Base-by-base conservation (phyloP, 2,888 invertebrate species). In the Pemphredon lugubris region DNA sequence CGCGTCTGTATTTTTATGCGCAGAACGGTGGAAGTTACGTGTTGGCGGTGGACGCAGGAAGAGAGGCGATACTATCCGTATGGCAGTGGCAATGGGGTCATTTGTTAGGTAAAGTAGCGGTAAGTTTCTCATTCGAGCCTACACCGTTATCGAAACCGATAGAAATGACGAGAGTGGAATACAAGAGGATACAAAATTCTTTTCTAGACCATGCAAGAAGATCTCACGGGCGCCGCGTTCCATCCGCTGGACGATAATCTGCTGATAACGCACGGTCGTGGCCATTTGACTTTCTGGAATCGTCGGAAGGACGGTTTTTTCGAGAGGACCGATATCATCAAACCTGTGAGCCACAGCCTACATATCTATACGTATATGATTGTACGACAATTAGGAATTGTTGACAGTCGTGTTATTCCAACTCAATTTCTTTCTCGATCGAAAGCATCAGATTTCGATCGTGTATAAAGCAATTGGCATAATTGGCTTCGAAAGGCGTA, bases 31-130 rank as follows among this genome's bases (percentile, higher is more conserved):
- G 97, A 13, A 96, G 96, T 87, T 96, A 96, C 88, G 95, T 98
- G 44, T 88, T 97, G 79, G 97, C 96, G 0, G 95, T 97, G 26
- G 97, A 98, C 87, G 95, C 95, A 2, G 96, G 97, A 0, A 92
- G 96, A 50, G 97, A 97, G 89, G 96, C 97, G 86, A 96, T 97
- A 72, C 91, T 97, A 2, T 96, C 96, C 0, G 96, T 98, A 0
- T 98, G 97, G 97, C 96, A 97, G 84, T 97, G 97, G 97, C 96
- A 96, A 85, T 96, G 97, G 94, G 96, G 96, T 54, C 95, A 96
- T 90, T 91, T 97, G n/a, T 92, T 97, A 6, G 97, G 97, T 63
- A 96, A 97, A 94, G 97, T 97, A 54, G 96, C 97, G 77, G 97
- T 97, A 91, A 94, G 95, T 92, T 5, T 26, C 7, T n/a, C n/a